A percentile compares a stretch with the other conserved stretches of the same genome.
Evolutionary conservation across 2,888 invertebrate species (phyloP).

Genomic region (Argyra leucocephala): DNA sequence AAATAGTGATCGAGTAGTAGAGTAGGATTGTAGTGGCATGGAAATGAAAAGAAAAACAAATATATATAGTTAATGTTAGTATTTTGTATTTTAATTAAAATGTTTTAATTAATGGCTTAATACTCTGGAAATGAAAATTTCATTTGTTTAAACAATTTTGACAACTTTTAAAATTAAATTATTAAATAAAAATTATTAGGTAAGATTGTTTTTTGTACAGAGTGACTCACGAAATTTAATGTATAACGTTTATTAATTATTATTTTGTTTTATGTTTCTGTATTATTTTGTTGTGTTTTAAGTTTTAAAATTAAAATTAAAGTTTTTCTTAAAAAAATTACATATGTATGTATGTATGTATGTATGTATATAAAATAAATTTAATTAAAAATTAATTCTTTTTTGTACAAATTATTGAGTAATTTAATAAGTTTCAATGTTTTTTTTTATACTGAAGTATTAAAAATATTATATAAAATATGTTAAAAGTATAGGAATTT

Average conservation of each 20-base stretch:
- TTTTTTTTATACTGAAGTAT: too few relatives aligned
- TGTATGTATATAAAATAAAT: too few relatives aligned
- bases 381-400: too few relatives aligned
- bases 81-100: neutral
- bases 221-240: neutral
- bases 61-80: neutral
- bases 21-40: neutral
- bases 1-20: neutral
- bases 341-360: too few relatives aligned
- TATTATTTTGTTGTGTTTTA: too few relatives aligned
- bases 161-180: conserved; percentile 5
- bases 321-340: too few relatives aligned
- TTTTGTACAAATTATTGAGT: too few relatives aligned
- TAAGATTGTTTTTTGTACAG: neutral
- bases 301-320: too few relatives aligned
- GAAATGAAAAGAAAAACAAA: neutral
- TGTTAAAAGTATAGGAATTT: too few relatives aligned
- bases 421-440: too few relatives aligned
- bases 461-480: too few relatives aligned
- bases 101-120: neutral
- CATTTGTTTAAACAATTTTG: conserved; percentile 26
- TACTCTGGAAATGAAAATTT: neutral
- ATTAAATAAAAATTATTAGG: neutral
- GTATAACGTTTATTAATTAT: neutral
- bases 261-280: too few relatives aligned